Evolutionary conservation across 2,797 vertebrate species (phyloP).

Genomic region (Peromyscus attwateri): DNA sequence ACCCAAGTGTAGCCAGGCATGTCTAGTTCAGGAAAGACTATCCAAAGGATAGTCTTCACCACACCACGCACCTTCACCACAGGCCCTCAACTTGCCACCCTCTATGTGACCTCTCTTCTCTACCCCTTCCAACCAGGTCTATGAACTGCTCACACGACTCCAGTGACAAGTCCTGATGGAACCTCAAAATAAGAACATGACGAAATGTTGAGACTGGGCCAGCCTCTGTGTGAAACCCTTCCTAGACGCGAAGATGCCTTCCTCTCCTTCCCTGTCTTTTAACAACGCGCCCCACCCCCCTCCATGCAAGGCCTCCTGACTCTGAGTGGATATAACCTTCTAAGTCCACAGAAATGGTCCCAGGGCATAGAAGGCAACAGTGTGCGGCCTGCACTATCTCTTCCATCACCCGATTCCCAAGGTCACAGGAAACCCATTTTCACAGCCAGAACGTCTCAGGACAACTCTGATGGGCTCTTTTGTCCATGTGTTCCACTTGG

Average conservation of each 20-base stretch:
- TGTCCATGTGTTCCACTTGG: slow-evolving; percentile 27
- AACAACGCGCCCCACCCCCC: too few relatives aligned
- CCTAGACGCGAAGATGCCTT: background rate
- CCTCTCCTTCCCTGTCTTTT: slow-evolving; percentile 33
- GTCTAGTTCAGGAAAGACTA: slow-evolving; percentile 26
- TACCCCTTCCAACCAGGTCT: slow-evolving; percentile 55
- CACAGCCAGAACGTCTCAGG: background rate
- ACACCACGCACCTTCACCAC: background rate
- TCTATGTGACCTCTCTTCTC: slow-evolving; percentile 42
- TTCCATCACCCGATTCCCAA: background rate
- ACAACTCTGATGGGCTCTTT: slow-evolving; percentile 35
- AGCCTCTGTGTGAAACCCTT: slow-evolving; percentile 34
- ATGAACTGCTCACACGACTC: slow-evolving; percentile 31
- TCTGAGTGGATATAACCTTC: slow-evolving; percentile 15
- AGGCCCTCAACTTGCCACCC: background rate
- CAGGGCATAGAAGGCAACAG: background rate
- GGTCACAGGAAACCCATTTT: slow-evolving; percentile 5
- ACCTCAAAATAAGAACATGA: slow-evolving; percentile 61
- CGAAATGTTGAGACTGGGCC: slow-evolving; percentile 63
- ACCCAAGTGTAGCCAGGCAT: background rate
- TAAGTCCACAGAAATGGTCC: slow-evolving; percentile 11
- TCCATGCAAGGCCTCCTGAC: slow-evolving; percentile 36
- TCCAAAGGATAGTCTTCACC: too few relatives aligned
- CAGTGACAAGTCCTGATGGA: slow-evolving; percentile 67
- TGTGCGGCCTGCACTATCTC: background rate